Evolutionary conservation across 2,113 vertebrate species (phyloP), one percentile per base, ranked within the genome.

Genomic region (Platichthys flesus): DNA sequence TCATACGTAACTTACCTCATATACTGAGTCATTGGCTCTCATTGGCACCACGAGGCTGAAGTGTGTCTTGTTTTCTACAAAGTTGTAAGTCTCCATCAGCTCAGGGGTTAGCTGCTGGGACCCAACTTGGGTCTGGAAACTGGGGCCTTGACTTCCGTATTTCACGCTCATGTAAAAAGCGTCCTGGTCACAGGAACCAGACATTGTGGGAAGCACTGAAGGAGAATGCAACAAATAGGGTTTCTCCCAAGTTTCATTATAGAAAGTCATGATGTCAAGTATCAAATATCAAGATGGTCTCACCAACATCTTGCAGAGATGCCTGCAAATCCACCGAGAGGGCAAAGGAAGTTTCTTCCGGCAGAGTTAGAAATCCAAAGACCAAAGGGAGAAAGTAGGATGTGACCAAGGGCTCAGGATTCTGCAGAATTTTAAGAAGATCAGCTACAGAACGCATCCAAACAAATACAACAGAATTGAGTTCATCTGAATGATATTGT

Each of bases 321-420:
- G 69, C 85, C 9, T 90, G 21, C 16, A 93, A 14, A 0, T 74
- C 64, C 2, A 85, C 71, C 2, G 65, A 1, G 15, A 92, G 74
- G 59, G 88, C 60, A 64, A 95, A 95, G 0, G 87, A 73, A 4
- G 26, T 70, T 14, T 73, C 68, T 40, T 95, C 92, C 28, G 94
- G 94, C 8, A 89, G 21, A 35, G 94, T 77, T 3, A 92, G 0
- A 2, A 95, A 88, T 0, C 93, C 94, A 61, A 91, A 93, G 40
- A 74, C 77, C 28, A 93, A 5, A n/a, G 76, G 35, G 5, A 95
- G 90, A 8, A 18, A 55, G 78, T 94, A 94, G 13, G 23, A 5
- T 0, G 90, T 92, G 5, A 72, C 56, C 54, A 88, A 35, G 3
- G 66, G 71, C 2, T 90, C 81, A 0, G 85, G 69, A 35, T 91